Base-by-base conservation (phyloP, 2,888 invertebrate genomes). In the Timandra comae region DNA sequence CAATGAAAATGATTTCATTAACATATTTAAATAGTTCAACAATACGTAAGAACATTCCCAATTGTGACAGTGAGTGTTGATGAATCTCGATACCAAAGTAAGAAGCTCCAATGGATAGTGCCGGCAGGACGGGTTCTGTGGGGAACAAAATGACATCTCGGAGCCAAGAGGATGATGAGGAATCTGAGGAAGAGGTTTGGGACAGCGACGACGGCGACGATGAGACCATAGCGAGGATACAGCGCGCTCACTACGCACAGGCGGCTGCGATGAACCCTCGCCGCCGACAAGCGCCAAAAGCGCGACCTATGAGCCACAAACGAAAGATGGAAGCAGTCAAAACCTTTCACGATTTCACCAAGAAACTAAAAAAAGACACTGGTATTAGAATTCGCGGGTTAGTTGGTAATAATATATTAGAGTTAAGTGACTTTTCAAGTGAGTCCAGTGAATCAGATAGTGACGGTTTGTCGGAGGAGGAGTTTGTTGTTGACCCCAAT, bases 321-420 rank as follows among this genome's bases (percentile, higher is more conserved):
- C 63, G 86, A 37, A 86, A 86, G 63, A 65, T 85, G 65, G 86
- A 86, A 71, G 86, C 86, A 16, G 84, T 86, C 5, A 85, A 76
- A 63, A 77, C 63, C 43, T 86, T 86, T 46, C 86, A 86, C 46
- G 68, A 86, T 49, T 86, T 86, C 49, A 86, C 86, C 3, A 86
- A 86, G 56, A 86, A 81, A 63, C 70, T 86, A 10, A 86, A 86
- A 60, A 74, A 86, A 56, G 86, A 86, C 63, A 85, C 86, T 44
- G 86, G 86, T 43, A 78, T 86, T 49, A 67, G 70, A 35, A 86
- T 86, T 44, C 76, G 80, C 42, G 80, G 86, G 47, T 70, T 86
- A 63, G 80, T 80, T 41, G 86, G 86, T 41, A 79, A 79, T 47
- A 78, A 82, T 56, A 60, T 86, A 40, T 69, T 86, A 69, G 86